These are phyloP conservation scores for Axis porcinus DNA, from an alignment of 2,113 vertebrate genomes.

Conservation along the genomic window DNA sequence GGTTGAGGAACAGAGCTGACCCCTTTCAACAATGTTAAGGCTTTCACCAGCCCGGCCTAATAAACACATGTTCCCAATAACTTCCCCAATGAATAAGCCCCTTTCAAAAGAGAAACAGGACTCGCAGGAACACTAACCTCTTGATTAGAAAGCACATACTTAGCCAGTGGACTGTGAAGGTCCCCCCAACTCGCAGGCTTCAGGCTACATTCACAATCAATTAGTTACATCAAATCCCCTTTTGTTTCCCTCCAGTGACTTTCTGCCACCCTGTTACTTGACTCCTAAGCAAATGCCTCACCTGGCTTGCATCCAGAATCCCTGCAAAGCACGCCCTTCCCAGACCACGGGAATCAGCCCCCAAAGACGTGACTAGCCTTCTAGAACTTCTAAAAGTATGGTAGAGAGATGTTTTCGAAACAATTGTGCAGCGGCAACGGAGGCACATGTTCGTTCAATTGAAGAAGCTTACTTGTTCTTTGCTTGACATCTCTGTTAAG, in stretches of 20 bases:
- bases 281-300: slow-evolving; percentile 56
- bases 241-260: slow-evolving; percentile 59
- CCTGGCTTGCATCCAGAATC: slow-evolving; percentile 19
- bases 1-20: slow-evolving; percentile 60
- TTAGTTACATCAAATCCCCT: slow-evolving; percentile 71
- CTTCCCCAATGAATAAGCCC: slow-evolving; percentile 64
- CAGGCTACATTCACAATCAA: slow-evolving; percentile 61
- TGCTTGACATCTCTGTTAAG: not conserved
- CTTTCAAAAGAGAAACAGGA: slow-evolving; percentile 72
- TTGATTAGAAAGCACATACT: slow-evolving; percentile 71
- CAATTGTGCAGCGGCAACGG: not conserved
- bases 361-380: not conserved
- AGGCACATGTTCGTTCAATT: not conserved
- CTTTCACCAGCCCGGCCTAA: slow-evolving; percentile 60
- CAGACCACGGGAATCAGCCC: not conserved
- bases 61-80: slow-evolving; percentile 80
- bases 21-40: slow-evolving; percentile 70
- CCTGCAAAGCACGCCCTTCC: not conserved
- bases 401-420: not conserved
- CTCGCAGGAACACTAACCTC: slow-evolving; percentile 72
- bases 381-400: not conserved
- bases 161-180: slow-evolving; percentile 62
- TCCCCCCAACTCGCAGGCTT: slow-evolving; percentile 36
- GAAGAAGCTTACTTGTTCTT: not conserved
- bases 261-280: slow-evolving; percentile 55